These are phyloP conservation scores for Mythimna pallens DNA, from an alignment of 2,888 invertebrate species.

Conservation along the genomic window DNA sequence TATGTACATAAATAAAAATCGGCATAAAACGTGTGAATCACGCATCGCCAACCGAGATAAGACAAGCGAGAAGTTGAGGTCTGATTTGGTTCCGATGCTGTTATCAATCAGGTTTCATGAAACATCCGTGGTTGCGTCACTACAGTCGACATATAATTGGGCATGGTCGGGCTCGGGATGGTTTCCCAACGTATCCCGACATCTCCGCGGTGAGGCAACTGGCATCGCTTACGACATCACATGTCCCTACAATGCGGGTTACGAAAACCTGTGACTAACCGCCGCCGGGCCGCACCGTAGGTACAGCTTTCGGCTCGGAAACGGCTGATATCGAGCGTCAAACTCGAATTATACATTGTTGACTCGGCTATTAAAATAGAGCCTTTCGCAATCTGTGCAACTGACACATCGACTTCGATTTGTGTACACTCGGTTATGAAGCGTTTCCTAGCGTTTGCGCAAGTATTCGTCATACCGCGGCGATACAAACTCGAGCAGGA, in stretches of 20 bases:
- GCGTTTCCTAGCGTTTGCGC: slow-evolving; percentile 84
- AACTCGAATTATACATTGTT: slow-evolving; percentile 76
- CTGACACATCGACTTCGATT: slow-evolving; percentile 79
- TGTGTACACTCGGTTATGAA: slow-evolving; percentile 78
- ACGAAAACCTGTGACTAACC: slow-evolving; percentile 89
- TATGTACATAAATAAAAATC: slow-evolving; percentile 40
- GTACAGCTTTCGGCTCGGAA: slow-evolving; percentile 77
- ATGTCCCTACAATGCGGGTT: slow-evolving; percentile 89
- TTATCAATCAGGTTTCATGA: slow-evolving; percentile 81
- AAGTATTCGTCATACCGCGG: slow-evolving; percentile 81
- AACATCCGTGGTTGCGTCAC: slow-evolving; percentile 83
- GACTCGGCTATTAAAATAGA: slow-evolving; percentile 75
- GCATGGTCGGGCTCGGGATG: slow-evolving; percentile 88
- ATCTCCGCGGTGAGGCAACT: slow-evolving; percentile 86
- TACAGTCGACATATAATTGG: slow-evolving; percentile 85
- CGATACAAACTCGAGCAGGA: slow-evolving; percentile 88
- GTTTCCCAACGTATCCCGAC: slow-evolving; percentile 90
- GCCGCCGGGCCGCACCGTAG: slow-evolving; percentile 67
- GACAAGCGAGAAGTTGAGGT: slow-evolving; percentile 48
- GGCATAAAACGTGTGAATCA: slow-evolving; percentile 39
- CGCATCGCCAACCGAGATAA: slow-evolving; percentile 47
- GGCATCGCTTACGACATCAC: slow-evolving; percentile 85
- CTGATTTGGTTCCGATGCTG: slow-evolving; percentile 58
- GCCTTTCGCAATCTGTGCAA: slow-evolving; percentile 79
- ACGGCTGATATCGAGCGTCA: slow-evolving; percentile 71